phyloP scores from a whole-genome alignment of 1,140 invertebrate genomes.

The Meloidogyne hapla region DNA sequence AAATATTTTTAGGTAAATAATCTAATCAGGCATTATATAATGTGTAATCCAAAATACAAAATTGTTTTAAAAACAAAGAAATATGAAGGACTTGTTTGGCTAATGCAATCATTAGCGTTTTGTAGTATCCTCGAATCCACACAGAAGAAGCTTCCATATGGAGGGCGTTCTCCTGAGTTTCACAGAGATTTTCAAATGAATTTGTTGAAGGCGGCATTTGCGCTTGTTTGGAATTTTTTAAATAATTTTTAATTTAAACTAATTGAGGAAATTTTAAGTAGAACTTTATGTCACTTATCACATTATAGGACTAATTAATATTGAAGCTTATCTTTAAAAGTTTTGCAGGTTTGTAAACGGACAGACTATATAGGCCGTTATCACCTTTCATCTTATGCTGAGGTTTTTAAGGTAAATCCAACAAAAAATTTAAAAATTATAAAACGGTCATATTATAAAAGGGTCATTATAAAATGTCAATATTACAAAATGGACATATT shows the following conservation, averaged over 20 bases:
- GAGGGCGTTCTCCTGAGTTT: slow-evolving; percentile 33
- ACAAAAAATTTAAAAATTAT: not conserved
- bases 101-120: slow-evolving; percentile 47
- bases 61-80: slow-evolving; percentile 21
- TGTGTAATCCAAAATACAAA: slow-evolving; percentile 32
- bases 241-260: not conserved
- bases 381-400: slow-evolving; percentile 47
- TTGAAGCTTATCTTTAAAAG: too few relatives aligned
- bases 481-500: too few relatives aligned
- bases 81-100: slow-evolving; percentile 54
- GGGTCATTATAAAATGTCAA: slow-evolving; percentile 8
- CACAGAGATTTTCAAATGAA: slow-evolving; percentile 54
- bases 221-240: slow-evolving; percentile 44
- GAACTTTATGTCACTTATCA: too few relatives aligned
- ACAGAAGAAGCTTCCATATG: slow-evolving; percentile 49
- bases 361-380: slow-evolving; percentile 56
- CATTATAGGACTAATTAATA: too few relatives aligned
- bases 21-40: slow-evolving; percentile 40
- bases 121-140: slow-evolving; percentile 47
- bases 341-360: slow-evolving; percentile 46
- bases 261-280: too few relatives aligned
- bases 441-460: not conserved
- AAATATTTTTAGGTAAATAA: slow-evolving; percentile 36
- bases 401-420: slow-evolving; percentile 46
- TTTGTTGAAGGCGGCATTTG: slow-evolving; percentile 52